Conservation (phyloP, 2,113 vertebrate genomes). For the Cranoglanis bouderius region DNA sequence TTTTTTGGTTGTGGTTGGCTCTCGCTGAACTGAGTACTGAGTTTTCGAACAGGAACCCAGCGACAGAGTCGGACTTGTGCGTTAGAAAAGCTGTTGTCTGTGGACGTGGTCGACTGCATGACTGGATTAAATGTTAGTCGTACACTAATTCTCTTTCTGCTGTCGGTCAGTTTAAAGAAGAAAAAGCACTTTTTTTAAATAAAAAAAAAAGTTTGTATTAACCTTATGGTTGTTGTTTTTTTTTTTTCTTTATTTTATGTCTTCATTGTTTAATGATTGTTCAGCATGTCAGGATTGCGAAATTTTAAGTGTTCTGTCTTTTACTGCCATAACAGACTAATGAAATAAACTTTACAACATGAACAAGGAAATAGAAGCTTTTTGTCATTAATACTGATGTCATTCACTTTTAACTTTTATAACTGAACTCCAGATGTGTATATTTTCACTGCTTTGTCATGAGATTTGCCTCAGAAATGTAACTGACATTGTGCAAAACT, state of each 20-base stretch:
- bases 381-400: constrained; percentile 4
- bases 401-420: not conserved
- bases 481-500: not conserved
- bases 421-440: too few relatives aligned
- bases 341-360: constrained; percentile 74
- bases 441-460: not conserved
- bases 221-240: constrained; percentile 68
- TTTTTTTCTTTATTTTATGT: constrained; percentile 69
- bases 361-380: constrained; percentile 39
- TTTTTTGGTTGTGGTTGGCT: constrained; percentile 51
- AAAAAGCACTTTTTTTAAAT: constrained; percentile 77
- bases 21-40: constrained; percentile 59
- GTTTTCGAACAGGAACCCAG: constrained; percentile 63
- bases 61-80: constrained; percentile 74
- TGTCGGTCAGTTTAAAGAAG: constrained; percentile 78
- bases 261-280: constrained; percentile 82
- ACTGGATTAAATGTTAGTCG: constrained; percentile 82
- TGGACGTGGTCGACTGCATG: constrained; percentile 85
- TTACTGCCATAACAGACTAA: constrained; percentile 82
- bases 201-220: constrained; percentile 69
- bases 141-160: constrained; percentile 77
- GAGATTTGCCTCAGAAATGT: not conserved
- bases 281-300: constrained; percentile 97
- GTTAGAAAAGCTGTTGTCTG: constrained; percentile 72
- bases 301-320: constrained; percentile 93